Conservation (phyloP, 2,888 invertebrate genomes). For the Adelphocoris suturalis region DNA sequence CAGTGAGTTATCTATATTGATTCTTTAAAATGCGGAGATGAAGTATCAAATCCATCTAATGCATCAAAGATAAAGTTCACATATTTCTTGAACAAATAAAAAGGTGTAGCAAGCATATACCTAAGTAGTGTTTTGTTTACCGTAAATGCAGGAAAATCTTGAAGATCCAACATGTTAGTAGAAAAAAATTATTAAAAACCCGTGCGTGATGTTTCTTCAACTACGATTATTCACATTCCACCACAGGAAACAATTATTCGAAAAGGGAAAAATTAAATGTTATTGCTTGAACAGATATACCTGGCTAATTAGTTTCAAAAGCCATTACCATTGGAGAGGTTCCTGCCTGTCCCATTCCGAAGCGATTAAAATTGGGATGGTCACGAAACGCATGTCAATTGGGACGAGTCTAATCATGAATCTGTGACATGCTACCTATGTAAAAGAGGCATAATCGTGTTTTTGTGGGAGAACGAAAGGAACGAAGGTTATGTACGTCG, state of each 20-base stretch:
- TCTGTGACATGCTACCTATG: conserved; percentile 64
- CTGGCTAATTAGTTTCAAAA: conserved; percentile 63
- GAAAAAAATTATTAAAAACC: neutral
- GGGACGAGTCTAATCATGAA: conserved; percentile 56
- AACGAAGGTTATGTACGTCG: conserved; percentile 2
- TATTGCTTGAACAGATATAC: conserved; percentile 60
- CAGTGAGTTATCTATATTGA: too few relatives aligned
- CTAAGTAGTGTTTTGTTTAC: too few relatives aligned
- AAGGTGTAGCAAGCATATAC: too few relatives aligned
- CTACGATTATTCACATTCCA: conserved; percentile 27
- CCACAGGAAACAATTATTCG: conserved; percentile 61
- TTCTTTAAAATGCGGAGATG: too few relatives aligned
- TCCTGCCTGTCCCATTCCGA: conserved; percentile 28
- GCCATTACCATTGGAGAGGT: conserved; percentile 52
- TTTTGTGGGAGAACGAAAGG: conserved; percentile 30
- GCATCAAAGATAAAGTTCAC: too few relatives aligned
- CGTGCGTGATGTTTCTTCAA: conserved; percentile 19
- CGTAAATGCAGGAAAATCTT: neutral
- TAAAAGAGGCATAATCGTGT: conserved; percentile 55
- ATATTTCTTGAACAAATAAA: too few relatives aligned
- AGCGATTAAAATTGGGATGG: conserved; percentile 43
- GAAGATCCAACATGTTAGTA: neutral
- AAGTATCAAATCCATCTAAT: too few relatives aligned
- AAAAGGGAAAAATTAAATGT: conserved; percentile 60
- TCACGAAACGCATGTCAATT: conserved; percentile 67